Base-by-base conservation (phyloP, 2,797 vertebrate species). In the Arremon brunneinucha region DNA sequence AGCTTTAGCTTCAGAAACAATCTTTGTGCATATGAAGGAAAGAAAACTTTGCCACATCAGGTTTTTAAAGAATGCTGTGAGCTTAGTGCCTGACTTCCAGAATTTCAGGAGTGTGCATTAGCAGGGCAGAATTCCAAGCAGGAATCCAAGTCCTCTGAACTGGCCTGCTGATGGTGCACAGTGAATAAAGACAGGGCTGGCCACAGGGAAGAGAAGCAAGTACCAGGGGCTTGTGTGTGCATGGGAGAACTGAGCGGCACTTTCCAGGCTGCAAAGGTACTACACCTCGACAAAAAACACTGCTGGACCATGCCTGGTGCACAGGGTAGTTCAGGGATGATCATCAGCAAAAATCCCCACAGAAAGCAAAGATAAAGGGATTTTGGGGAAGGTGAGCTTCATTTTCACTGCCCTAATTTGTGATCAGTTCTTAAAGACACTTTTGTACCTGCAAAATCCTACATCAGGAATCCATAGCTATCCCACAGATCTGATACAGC, bases 121-220 rank as follows among this genome's bases (percentile, higher is more conserved):
- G 27, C 63, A 43, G 57, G 77, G 75, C 56, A 82, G 78, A 71
- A 82, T 50, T 72, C 47, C 49, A 69, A 84, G 68, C 26, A 20
- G 12, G 26, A 46, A 27, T 46, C n/a, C 41, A 27, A 77, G 47
- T 26, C 32, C 44, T 41, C 46, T 41, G 26, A 32, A 26, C 7
- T 24, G 65, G 37, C 18, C 18, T 46, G 35, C 16, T 68, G 53
- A 39, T 4, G 44, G 14, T 39, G 11, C 13, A 35, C 0, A 0
- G n/a, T n/a, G 28, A 80, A 35, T 13, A 34, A 46, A 44, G 41
- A 41, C 28, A 87, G 14, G 8, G 12, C 4, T 0, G 0, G 75
- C 52, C 11, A 13, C 0, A 47, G 52, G n/a, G 44, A 63, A 69
- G 41, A 47, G 8, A 15, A 83, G 18, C 50, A 70, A 50, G 28